Base-by-base conservation (phyloP, 2,888 invertebrate genomes). In the Meteorus cinctellus region DNA sequence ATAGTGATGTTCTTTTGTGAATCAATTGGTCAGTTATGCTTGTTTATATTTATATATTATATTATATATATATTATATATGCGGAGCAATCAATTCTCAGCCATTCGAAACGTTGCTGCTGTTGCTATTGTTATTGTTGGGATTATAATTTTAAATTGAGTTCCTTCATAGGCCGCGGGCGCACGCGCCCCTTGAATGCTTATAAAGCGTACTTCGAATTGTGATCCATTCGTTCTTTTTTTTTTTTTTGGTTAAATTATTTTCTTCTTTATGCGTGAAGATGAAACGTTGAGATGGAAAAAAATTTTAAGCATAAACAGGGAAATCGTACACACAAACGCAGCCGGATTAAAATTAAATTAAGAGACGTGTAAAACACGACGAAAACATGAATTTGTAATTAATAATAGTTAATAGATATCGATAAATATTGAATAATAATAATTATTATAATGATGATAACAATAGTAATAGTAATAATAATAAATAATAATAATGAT, bases 21-120 rank as follows among this genome's bases (percentile, higher is more conserved):
- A 27, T 48, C 12, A 55, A 69, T 55, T 69, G 69, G 69, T 69
- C 69, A 71, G 36, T 71, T 36, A 45, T 71, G 34, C 36, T 65
- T 19, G 65, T 65, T 65, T 65, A 65, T 65, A 63, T 63, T 14
- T 29, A 63, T 63, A 63, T 63, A 31, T 34, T 55, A 55, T 55
- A 55, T 55, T 31, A 31, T 62, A 62, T 63, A 14, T 63, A 14
- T 31, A 14, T 34, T 34, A 12, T 63, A 65, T 65, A n/a, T 19
- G n/a, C 19, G 24, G 19, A 55, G 19, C 55, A 19, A 55, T 55
- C 55, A 55, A 55, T 55, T 55, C 41, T 41, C n/a, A 55, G 8
- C 55, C 6, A 55, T 55, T 55, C 24, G n/a, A 55, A 55, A 8
- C 4, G 55, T 19, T 19, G 55, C 19, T 55, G 55, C 19, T 55